Evolutionary conservation across 2,113 vertebrate species (phyloP).

Genomic region (Promerops cafer): DNA sequence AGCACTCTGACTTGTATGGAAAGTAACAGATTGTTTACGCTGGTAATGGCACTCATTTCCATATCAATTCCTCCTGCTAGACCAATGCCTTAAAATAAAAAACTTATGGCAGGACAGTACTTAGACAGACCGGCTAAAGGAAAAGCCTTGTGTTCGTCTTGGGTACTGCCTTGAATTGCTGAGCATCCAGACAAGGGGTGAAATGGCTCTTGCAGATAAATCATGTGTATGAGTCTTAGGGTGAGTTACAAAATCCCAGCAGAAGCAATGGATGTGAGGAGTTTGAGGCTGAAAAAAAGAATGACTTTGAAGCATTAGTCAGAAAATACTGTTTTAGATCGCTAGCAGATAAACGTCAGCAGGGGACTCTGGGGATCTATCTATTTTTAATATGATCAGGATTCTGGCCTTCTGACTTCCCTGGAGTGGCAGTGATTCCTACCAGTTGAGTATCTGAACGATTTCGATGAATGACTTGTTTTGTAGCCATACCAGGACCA

Average conservation of each 20-base stretch:
- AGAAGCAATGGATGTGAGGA: background rate
- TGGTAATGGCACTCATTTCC: constrained; percentile 75
- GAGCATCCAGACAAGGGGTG: background rate
- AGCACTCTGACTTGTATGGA: constrained; percentile 63
- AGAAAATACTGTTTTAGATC: background rate
- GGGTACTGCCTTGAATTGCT: background rate
- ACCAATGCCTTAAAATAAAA: constrained; percentile 30
- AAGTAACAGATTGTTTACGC: constrained; percentile 75
- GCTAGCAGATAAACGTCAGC: background rate
- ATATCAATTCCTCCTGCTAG: constrained; percentile 68
- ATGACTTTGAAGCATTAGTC: background rate
- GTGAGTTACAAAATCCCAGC: background rate
- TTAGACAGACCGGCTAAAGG: background rate
- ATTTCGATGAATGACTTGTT: background rate
- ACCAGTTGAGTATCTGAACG: background rate
- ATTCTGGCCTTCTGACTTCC: background rate
- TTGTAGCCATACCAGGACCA: background rate
- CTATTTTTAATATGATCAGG: background rate
- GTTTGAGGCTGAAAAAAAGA: background rate
- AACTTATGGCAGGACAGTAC: constrained; percentile 3
- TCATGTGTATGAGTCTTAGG: background rate
- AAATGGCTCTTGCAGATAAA: background rate
- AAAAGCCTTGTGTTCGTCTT: background rate
- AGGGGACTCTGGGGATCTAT: background rate
- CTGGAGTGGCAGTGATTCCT: background rate